Evolutionary conservation across 1,140 invertebrate genomes (phyloP), one percentile per base, ranked within the genome.

Genomic region (Meloidogyne hapla): DNA sequence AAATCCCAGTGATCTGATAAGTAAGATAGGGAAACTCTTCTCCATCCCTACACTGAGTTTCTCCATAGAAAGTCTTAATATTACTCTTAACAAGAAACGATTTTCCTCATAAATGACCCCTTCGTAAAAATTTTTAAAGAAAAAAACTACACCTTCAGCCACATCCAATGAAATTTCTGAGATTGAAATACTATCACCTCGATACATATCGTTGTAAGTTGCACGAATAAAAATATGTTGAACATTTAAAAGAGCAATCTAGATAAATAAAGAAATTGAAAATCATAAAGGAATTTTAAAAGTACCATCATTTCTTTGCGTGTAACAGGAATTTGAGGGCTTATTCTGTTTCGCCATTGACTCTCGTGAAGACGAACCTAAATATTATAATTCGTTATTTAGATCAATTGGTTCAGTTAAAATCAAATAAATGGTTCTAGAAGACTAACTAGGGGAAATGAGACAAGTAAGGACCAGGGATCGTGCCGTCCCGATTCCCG

Each of bases 261-360:
- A 33, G n/a, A n/a, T 45, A 45, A 42, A 18, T n/a, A 2, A n/a
- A 56, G n/a, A 1, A 8, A 56, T n/a, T 1, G 4, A n/a, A 56
- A 56, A n/a, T 6, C 4, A 56, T 5, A 5, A 56, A n/a, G n/a
- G 18, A 56, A 48, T 48, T 56, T 18, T 18, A 48, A 56, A 56
- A 8, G n/a, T 56, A 95, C 89, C 94, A 97, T 96, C 64, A 98
- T 89, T 48, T 92, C 91, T 80, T 92, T 90, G 75, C 93, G 88
- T n/a, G 90, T 91, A 0, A 93, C 91, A 79, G 89, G 89, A 23
- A 88, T 86, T 76, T 91, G 88, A 1, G 91, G 90, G 68, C 90
- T 90, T 79, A 91, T 90, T 84, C 90, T 90, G 72, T 91, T 82
- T 56, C 89, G 87, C 92, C 92, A 93, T 42, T 90, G 79, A 48